These are phyloP conservation scores for Ispidina picta DNA, from an alignment of 2,797 vertebrate species.

Conservation along the genomic window DNA sequence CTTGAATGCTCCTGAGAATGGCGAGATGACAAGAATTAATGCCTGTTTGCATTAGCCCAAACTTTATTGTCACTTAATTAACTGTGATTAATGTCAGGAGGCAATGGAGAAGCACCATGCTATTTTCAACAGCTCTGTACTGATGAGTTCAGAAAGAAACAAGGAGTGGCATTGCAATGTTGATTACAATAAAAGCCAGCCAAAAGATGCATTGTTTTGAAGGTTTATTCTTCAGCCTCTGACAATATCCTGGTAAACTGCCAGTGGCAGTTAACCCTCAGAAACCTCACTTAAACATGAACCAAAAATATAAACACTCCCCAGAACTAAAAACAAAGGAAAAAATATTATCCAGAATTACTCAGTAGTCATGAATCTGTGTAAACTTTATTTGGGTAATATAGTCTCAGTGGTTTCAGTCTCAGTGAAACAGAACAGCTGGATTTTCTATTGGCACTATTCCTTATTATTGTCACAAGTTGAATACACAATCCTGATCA, in stretches of 20 bases:
- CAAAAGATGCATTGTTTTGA: conserved; percentile 7
- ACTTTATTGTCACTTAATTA: conserved; percentile 56
- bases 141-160: conserved; percentile 20
- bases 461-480: neutral
- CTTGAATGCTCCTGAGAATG: neutral
- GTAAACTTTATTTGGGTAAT: neutral
- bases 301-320: neutral
- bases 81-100: conserved; percentile 41
- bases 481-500: neutral
- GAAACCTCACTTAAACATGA: neutral
- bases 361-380: neutral
- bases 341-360: neutral
- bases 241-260: neutral
- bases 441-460: neutral
- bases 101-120: conserved; percentile 18
- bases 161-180: neutral
- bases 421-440: neutral
- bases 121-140: conserved; percentile 47
- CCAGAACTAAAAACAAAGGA: neutral
- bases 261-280: neutral
- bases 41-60: conserved; percentile 18
- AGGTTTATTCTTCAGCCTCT: conserved; percentile 7
- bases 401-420: neutral
- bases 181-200: neutral
- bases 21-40: conserved; percentile 41